phyloP scores from a whole-genome alignment of 2,888 invertebrate species.

The Cephus pulcher region DNA sequence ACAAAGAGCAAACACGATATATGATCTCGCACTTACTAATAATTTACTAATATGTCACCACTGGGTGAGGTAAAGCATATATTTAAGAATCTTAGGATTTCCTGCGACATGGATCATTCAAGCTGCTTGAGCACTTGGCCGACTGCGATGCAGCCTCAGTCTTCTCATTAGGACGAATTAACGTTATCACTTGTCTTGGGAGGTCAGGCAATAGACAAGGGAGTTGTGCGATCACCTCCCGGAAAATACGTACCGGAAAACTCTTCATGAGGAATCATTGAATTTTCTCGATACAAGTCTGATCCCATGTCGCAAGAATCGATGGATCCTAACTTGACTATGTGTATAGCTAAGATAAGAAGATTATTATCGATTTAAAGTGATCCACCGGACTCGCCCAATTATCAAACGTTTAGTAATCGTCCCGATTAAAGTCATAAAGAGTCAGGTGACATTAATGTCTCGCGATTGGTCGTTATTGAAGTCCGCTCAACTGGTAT shows the following conservation, averaged over 20 bases:
- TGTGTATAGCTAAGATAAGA: not conserved
- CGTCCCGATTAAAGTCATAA: not conserved
- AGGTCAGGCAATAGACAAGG: not conserved
- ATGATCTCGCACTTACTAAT: not conserved
- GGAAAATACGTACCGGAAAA: not conserved
- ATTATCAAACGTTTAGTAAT: not conserved
- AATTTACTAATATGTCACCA: not conserved
- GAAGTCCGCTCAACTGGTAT: not conserved
- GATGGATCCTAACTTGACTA: not conserved
- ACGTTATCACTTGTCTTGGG: not conserved
- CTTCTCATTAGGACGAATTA: not conserved
- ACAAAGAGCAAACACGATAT: not conserved
- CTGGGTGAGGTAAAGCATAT: not conserved
- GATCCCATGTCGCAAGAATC: not conserved
- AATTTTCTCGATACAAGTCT: not conserved
- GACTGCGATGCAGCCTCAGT: not conserved
- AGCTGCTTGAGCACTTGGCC: not conserved
- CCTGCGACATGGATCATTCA: not conserved
- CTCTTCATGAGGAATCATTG: not conserved
- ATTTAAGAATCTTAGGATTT: not conserved
- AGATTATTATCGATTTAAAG: not conserved
- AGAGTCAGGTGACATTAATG: not conserved
- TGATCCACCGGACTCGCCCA: not conserved
- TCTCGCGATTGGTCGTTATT: not conserved
- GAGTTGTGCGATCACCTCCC: not conserved